Percentiles rank a stretch among this genome's conserved stretches.
Evolutionary conservation across 2,888 invertebrate species (phyloP).

Genomic region (Tridacna crocea): DNA sequence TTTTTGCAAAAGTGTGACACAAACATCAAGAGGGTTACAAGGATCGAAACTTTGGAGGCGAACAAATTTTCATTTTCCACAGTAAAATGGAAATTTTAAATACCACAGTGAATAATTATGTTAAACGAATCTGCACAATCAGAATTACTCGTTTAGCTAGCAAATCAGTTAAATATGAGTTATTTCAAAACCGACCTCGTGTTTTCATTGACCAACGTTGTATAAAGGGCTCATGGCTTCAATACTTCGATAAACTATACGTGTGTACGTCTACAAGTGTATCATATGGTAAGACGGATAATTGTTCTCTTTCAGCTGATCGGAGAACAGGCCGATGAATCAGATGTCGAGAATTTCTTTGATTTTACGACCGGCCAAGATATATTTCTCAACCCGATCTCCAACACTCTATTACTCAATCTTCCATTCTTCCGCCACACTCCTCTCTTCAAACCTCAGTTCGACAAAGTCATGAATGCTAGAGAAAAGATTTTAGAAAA

Average conservation of each 20-base stretch:
- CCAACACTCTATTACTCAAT: background rate
- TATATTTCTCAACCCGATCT: background rate
- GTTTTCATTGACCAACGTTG: too few relatives aligned
- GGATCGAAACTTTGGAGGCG: background rate
- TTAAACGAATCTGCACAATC: too few relatives aligned
- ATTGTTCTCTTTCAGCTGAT: background rate
- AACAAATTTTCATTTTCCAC: too few relatives aligned
- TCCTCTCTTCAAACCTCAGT: conserved; percentile 1
- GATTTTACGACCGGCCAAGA: background rate
- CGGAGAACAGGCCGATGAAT: background rate
- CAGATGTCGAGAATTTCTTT: background rate
- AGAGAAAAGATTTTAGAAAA: background rate
- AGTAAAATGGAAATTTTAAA: too few relatives aligned
- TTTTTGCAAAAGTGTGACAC: too few relatives aligned
- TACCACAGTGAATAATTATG: too few relatives aligned
- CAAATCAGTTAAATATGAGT: too few relatives aligned
- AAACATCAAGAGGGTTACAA: too few relatives aligned
- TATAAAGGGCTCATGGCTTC: too few relatives aligned
- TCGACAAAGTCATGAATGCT: background rate
- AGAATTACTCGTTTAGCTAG: too few relatives aligned
- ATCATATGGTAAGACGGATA: background rate
- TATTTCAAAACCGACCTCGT: too few relatives aligned
- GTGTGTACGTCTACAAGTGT: background rate
- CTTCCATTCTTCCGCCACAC: background rate
- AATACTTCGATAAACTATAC: background rate